These are phyloP conservation scores for Phalacrocorax carbo DNA, from an alignment of 2,113 vertebrate species.

Conservation along the genomic window DNA sequence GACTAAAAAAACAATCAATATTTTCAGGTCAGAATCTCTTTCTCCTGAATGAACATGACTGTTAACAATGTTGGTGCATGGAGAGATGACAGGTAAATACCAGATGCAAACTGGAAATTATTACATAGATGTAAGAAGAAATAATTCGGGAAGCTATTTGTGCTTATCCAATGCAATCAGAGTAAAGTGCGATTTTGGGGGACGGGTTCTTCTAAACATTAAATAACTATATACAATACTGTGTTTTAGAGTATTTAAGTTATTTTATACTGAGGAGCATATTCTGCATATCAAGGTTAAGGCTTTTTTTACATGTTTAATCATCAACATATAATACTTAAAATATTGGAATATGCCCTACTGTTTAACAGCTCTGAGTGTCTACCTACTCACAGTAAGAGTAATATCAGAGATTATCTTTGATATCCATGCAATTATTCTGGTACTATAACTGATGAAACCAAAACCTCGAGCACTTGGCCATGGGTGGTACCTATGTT, in stretches of 20 bases:
- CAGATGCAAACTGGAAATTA: not conserved
- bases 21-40: not conserved
- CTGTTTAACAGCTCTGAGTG: not conserved
- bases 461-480: not conserved
- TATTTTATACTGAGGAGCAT: not conserved
- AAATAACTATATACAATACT: not conserved
- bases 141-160: rapidly evolving
- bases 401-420: not conserved
- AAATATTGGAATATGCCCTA: rapidly evolving
- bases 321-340: not conserved
- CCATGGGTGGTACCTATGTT: not conserved
- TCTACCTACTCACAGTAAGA: not conserved
- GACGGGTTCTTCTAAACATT: not conserved
- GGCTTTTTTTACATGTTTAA: not conserved
- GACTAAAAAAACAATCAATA: not conserved
- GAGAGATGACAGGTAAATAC: not conserved
- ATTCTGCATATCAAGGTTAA: not conserved
- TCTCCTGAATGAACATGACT: not conserved
- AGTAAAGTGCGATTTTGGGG: not conserved
- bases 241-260: not conserved
- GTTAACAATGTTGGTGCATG: not conserved
- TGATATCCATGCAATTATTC: not conserved
- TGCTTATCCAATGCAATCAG: not conserved
- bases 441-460: not conserved
- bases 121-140: not conserved